Percentiles rank a stretch among this genome's conserved stretches.
Conservation (phyloP, 2,113 vertebrate species). For the Oceanites oceanicus region DNA sequence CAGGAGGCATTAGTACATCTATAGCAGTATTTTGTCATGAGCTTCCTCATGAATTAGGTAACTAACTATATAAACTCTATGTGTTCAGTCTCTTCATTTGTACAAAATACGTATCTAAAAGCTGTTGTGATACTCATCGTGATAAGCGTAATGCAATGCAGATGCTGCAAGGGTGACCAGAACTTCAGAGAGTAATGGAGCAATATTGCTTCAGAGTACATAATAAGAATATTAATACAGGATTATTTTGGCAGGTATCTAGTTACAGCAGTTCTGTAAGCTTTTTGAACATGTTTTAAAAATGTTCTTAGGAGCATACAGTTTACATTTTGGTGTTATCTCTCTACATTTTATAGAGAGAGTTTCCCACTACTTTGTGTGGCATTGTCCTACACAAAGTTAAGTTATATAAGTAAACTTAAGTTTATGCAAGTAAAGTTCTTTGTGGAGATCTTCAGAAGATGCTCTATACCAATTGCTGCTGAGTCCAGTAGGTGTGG, state of each 20-base stretch:
- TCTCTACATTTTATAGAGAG: background rate
- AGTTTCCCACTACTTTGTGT: background rate
- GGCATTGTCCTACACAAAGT: background rate
- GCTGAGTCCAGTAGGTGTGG: background rate
- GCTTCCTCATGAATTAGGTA: constrained; percentile 97
- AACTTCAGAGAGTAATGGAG: background rate
- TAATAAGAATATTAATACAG: background rate
- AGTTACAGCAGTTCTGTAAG: background rate
- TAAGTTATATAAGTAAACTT: background rate
- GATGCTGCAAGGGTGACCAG: background rate
- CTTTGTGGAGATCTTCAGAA: background rate
- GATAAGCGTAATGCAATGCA: background rate
- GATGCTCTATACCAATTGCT: background rate
- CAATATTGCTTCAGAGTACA: background rate
- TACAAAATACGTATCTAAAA: background rate
- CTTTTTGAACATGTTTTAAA: background rate
- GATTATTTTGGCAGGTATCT: background rate
- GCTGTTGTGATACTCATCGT: background rate
- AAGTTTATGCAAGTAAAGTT: background rate
- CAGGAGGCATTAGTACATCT: constrained; percentile 96
- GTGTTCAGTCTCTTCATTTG: background rate
- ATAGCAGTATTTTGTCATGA: constrained; percentile 99
- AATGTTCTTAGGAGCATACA: background rate
- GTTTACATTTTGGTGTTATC: background rate
- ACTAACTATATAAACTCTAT: background rate